These are phyloP conservation scores for Dorcus hopei DNA, from an alignment of 2,888 invertebrate species.

Conservation along the genomic window DNA sequence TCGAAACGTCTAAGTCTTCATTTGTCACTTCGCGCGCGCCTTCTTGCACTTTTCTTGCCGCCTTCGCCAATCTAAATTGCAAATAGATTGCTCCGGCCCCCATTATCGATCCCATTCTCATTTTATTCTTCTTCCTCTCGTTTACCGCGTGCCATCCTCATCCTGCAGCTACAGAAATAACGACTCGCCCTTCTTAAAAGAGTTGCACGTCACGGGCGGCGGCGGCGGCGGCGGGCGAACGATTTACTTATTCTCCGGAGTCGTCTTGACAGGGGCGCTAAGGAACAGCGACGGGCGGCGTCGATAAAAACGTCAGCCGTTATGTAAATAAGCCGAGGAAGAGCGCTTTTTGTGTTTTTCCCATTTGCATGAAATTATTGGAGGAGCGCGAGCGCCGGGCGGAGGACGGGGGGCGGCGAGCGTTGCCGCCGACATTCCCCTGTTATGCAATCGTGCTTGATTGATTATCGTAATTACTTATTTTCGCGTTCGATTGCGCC, in stretches of 20 bases:
- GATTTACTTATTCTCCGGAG: neutral
- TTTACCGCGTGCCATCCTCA: no score
- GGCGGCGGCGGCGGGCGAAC: no score
- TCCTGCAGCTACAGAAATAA: no score
- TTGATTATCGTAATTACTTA: neutral
- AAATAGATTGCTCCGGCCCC: neutral
- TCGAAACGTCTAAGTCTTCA: conserved; percentile 49
- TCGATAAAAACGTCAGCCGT: neutral
- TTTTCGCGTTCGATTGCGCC: neutral
- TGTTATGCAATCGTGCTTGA: neutral
- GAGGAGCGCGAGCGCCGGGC: conserved; percentile 10
- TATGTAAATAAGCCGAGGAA: neutral
- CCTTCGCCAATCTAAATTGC: neutral
- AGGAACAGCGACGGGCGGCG: neutral
- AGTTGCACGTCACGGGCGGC: no score
- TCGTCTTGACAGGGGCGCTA: neutral
- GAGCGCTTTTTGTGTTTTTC: conserved; percentile 24
- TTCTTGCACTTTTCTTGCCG: conserved; percentile 5
- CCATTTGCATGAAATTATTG: conserved; percentile 26
- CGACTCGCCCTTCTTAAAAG: no score
- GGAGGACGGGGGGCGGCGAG: neutral
- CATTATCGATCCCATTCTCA: no score
- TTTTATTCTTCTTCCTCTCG: no score
- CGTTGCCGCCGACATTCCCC: neutral
- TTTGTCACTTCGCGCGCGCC: conserved; percentile 40